phyloP scores from a whole-genome alignment of 2,113 vertebrate species.

The Scopus umbretta region DNA sequence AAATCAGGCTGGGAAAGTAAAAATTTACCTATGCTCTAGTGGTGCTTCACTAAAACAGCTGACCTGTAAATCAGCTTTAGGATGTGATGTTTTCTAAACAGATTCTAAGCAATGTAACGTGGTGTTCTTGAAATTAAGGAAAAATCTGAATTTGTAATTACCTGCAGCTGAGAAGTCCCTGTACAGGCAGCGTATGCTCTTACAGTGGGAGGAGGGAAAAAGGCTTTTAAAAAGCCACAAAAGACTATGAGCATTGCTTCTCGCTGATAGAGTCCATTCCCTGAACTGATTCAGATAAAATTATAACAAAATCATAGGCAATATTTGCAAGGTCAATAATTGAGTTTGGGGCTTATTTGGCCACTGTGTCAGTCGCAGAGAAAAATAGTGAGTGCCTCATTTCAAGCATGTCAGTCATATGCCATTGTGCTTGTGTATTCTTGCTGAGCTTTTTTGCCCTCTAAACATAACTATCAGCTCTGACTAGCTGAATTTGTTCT shows the following conservation, averaged over 20 bases:
- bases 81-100: not conserved
- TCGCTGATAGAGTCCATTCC: not conserved
- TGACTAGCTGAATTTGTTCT: not conserved
- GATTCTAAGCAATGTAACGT: not conserved
- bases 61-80: not conserved
- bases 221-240: not conserved
- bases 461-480: not conserved
- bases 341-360: not conserved
- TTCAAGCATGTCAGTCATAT: not conserved
- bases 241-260: not conserved
- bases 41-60: not conserved
- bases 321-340: not conserved
- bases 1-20: not conserved
- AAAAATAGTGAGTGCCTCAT: not conserved
- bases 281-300: not conserved
- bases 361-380: not conserved
- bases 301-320: not conserved
- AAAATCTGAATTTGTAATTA: not conserved
- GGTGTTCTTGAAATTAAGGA: not conserved
- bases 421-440: not conserved
- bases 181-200: not conserved
- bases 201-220: not conserved
- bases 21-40: not conserved
- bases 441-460: not conserved
- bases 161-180: not conserved